Conservation (phyloP, 1,140 invertebrate species). For the Cotesia chilonis region DNA sequence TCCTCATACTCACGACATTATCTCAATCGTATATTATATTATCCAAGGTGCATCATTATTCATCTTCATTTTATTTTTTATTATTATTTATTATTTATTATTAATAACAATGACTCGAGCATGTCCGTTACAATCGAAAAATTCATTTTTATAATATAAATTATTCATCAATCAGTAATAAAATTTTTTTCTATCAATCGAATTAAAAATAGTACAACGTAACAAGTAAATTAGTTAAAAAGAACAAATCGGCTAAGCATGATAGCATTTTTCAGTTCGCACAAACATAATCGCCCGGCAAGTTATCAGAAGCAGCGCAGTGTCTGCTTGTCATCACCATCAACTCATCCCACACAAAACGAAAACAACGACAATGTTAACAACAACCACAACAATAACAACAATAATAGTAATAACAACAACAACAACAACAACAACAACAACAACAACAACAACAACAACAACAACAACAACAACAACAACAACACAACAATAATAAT, state of each 20-base stretch:
- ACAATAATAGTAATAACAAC: slow-evolving; percentile 62
- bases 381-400: slow-evolving; percentile 65
- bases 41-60: slow-evolving; percentile 7
- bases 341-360: slow-evolving; percentile 57
- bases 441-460: slow-evolving; percentile 64
- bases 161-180: neutral
- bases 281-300: slow-evolving; percentile 63
- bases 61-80: neutral
- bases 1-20: slow-evolving; percentile 25
- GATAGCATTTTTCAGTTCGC: slow-evolving; percentile 65
- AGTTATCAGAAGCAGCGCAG: slow-evolving; percentile 66
- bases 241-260: slow-evolving; percentile 52
- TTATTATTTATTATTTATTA: slow-evolving; percentile 15
- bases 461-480: slow-evolving; percentile 39
- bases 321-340: slow-evolving; percentile 59
- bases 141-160: neutral
- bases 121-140: neutral
- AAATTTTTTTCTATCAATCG: no score
- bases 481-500: no score
- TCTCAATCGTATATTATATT: neutral
- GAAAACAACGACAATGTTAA: slow-evolving; percentile 66
- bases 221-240: neutral
- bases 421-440: slow-evolving; percentile 65
- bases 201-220: neutral
- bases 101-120: neutral